Evolutionary conservation across 2,113 vertebrate species (phyloP).

Genomic region (Cyphotilapia sp.): DNA sequence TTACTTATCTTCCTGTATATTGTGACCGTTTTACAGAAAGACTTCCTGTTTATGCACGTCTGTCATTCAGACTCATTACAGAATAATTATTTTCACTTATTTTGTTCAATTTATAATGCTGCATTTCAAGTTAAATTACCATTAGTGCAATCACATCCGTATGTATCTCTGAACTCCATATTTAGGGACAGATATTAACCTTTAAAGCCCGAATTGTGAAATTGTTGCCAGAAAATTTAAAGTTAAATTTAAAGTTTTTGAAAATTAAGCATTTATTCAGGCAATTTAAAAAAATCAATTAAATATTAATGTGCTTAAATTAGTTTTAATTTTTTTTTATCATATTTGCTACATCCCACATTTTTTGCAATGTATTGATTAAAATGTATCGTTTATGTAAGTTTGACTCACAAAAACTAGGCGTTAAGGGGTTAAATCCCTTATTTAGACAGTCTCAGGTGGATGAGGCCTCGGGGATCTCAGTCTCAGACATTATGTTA

Average conservation of each 20-base stretch:
- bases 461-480: neutral
- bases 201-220: fast-evolving
- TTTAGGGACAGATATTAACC: neutral
- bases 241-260: neutral
- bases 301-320: neutral
- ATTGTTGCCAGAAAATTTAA: neutral
- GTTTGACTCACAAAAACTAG: neutral
- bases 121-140: neutral
- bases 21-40: neutral
- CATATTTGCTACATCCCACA: neutral
- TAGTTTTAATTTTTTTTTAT: neutral
- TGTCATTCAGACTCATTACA: neutral
- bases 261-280: neutral
- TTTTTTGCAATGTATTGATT: neutral
- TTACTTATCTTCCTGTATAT: neutral
- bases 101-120: neutral
- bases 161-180: neutral
- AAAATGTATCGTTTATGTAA: neutral
- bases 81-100: neutral
- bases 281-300: neutral
- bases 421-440: neutral
- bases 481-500: neutral
- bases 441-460: neutral
- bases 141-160: neutral
- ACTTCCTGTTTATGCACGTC: neutral